Base-by-base conservation (phyloP, 1,140 invertebrate genomes). In the Pseudomyrmex flavicornis region DNA sequence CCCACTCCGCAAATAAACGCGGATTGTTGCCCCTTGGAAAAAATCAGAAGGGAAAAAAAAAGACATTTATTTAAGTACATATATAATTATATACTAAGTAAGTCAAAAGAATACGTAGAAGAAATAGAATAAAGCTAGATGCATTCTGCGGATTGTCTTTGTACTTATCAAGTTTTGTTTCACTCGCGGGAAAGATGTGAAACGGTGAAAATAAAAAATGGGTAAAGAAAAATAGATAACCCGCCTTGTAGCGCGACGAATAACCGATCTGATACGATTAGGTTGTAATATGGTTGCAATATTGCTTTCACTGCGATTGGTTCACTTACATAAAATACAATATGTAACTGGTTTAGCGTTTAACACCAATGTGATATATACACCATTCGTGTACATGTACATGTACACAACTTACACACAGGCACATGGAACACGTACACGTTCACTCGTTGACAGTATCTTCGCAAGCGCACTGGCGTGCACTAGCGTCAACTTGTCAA, bases 391-490 rank as follows among this genome's bases (percentile, higher is more conserved):
- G 1, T 22, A 26, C 15, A 35, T 22, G 8, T 22, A 15, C 22
- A 26, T 10, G 17, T 17, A 54, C 22, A 15, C 50, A 17, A 13
- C 68, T n/a, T 8, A 26, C 3, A 62, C 69, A 70, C 48, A 50
- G 9, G 48, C 48, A 79, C 26, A 4, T 35, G 26, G 26, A 0
- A 35, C 26, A 35, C 26, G 26, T 35, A 35, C 26, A 35, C 26
- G 5, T 35, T 5, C 4, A 35, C 5, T 85, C 73, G 15, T 85
- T 86, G 83, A 86, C 85, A 85, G 61, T 1, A 58, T 59, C 74
- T 72, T 79, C 85, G 84, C 50, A 62, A 56, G 68, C 13, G 44
- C 44, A 52, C 44, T n/a, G 2, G 1, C 59, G 17, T 17, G 44
- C 20, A 52, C 50, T n/a, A 1, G 1, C 66, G 46, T 68, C 35